phyloP scores from a whole-genome alignment of 2,113 vertebrate genomes.

The Cariama cristata region DNA sequence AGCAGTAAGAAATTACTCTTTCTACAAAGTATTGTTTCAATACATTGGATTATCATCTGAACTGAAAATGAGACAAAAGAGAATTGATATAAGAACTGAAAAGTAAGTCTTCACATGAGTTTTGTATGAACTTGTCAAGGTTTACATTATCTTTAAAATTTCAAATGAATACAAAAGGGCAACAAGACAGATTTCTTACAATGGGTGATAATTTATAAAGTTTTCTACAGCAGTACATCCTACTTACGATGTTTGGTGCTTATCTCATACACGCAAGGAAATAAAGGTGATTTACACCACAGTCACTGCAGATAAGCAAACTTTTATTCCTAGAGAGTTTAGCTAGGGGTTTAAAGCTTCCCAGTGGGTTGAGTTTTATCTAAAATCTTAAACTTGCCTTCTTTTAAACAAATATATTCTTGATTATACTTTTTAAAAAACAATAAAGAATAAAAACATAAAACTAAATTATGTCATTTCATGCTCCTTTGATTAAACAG shows the following conservation, averaged over 20 bases:
- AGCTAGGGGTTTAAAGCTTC: background rate
- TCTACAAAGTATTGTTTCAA: background rate
- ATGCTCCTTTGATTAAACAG: slow-evolving; percentile 33
- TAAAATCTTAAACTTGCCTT: background rate
- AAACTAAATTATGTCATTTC: background rate
- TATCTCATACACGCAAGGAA: background rate
- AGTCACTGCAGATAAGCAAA: background rate
- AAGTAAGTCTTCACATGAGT: background rate
- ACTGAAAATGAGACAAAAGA: background rate
- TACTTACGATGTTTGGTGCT: background rate
- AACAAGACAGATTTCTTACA: background rate
- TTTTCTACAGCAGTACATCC: background rate
- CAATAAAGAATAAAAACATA: background rate
- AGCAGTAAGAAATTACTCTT: background rate
- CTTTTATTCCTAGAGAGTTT: background rate
- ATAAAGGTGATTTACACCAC: background rate
- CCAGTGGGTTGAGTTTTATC: background rate
- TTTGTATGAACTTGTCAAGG: background rate
- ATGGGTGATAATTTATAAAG: background rate
- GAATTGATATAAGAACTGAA: background rate
- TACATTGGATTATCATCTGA: background rate
- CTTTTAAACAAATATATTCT: background rate
- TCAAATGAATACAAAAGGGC: background rate
- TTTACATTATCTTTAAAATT: background rate
- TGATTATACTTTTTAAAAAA: background rate